Conservation (phyloP, 2,797 vertebrate genomes). For the Phataginus tricuspis region DNA sequence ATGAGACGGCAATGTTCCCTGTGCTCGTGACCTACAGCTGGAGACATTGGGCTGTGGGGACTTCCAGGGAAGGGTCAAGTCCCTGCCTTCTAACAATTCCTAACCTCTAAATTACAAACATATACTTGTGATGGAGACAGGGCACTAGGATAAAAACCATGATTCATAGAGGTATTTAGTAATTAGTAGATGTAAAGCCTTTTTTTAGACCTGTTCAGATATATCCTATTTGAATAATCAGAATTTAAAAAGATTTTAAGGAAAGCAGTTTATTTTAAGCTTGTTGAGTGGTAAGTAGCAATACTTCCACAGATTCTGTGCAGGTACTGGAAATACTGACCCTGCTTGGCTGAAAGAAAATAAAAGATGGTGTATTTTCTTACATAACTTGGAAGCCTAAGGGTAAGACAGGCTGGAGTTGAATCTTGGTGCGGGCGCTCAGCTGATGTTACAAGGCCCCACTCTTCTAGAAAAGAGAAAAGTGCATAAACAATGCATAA, state of each 20-base stretch:
- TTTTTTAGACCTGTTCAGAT: background rate
- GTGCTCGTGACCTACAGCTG: background rate
- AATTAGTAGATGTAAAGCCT: background rate
- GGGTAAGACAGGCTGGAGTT: background rate
- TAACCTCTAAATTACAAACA: background rate
- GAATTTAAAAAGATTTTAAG: background rate
- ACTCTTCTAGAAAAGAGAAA: background rate
- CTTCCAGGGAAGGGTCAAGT: background rate
- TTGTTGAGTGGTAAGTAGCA: background rate
- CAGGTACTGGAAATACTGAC: background rate
- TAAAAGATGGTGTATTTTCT: background rate
- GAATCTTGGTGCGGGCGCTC: accelerated
- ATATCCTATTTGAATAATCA: background rate
- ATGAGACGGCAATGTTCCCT: no score
- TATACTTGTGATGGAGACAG: background rate
- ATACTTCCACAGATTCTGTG: background rate
- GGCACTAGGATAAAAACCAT: background rate
- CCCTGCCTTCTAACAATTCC: background rate
- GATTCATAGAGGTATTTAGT: background rate
- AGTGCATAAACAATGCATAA: background rate
- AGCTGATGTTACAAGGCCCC: background rate
- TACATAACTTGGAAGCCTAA: accelerated
- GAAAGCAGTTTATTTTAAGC: background rate
- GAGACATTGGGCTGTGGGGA: background rate
- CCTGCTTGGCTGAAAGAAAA: background rate